Evolutionary conservation across 2,888 invertebrate species (phyloP), one percentile per base, ranked within the genome.

Genomic region (Cordylochernes scorpioides): DNA sequence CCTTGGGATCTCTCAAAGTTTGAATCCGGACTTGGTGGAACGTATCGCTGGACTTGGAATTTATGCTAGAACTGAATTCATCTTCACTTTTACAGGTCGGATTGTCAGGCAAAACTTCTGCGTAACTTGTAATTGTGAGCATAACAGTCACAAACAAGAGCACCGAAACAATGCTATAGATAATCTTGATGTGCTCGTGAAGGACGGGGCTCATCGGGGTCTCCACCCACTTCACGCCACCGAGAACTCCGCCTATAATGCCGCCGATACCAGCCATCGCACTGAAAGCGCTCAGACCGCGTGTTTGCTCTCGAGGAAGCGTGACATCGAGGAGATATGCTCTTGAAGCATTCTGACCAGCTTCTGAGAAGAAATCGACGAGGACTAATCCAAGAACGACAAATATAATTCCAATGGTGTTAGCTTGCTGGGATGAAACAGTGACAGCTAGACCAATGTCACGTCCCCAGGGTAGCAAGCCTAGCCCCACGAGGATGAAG

Each of bases 241-340:
- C 82, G 40, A 84, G 62, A 3, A 73, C 69, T 51, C 91, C 91
- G 0, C 88, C 88, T 58, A 88, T 67, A 45, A 77, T 75, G 4
- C 91, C 88, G 1, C 91, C 91, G 1, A 86, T 57, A 1, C 88
- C 91, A 3, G 88, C 88, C 82, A 91, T 84, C 39, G 88, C 67
- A 0, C 88, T 88, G 49, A 91, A 91, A 3, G 84, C 84, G 44
- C 84, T 86, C 5, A 91, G 58, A 0, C 91, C 88, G 45, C 67
- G 66, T 0, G 84, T 77, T 47, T 91, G 88, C 50, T 88, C 88
- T 58, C 78, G 78, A 53, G 80, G 73, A 39, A 77, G 57, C 32
- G 78, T 80, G 28, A 88, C 74, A 49, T 91, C 91, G 21, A 91
- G 62, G 0, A 91, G 63, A 57, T 84, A 88, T 16, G 88, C 82